Conservation (phyloP, 2,888 invertebrate genomes). For the Anoplius nigerrimus region DNA sequence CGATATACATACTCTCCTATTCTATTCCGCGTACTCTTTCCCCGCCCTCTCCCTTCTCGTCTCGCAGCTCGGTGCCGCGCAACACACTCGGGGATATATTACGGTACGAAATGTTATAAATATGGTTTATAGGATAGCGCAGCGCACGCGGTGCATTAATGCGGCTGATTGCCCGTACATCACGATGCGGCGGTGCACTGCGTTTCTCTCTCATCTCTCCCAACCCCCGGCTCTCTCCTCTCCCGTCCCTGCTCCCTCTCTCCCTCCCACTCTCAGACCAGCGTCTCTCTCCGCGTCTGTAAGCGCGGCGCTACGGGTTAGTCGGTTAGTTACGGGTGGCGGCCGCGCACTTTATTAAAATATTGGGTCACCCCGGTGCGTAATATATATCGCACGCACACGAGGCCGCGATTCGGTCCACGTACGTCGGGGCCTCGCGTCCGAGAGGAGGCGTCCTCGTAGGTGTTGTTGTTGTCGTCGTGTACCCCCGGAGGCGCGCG, state of each 20-base stretch:
- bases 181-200: slow-evolving; percentile 53
- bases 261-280: slow-evolving; percentile 29
- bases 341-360: slow-evolving; percentile 69
- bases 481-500: not conserved
- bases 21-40: slow-evolving; percentile 1
- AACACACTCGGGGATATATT: slow-evolving; percentile 51
- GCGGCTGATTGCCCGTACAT: slow-evolving; percentile 74
- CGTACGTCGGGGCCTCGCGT: not conserved
- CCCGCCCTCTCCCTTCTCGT: slow-evolving; percentile 11
- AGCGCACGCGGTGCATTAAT: slow-evolving; percentile 71
- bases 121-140: slow-evolving; percentile 67
- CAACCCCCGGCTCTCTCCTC: slow-evolving; percentile 39
- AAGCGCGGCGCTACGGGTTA: slow-evolving; percentile 50
- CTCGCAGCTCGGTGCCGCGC: slow-evolving; percentile 25
- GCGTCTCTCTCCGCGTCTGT: slow-evolving; percentile 26
- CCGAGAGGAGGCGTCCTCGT: not conserved
- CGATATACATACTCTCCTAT: not conserved
- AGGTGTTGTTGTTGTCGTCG: not conserved
- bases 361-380: slow-evolving; percentile 65
- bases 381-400: slow-evolving; percentile 51
- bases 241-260: slow-evolving; percentile 11
- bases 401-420: slow-evolving; percentile 3
- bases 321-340: slow-evolving; percentile 67
- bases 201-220: slow-evolving; percentile 38
- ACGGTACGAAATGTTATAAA: slow-evolving; percentile 67